Evolutionary conservation across 2,797 vertebrate genomes (phyloP), one percentile per base, ranked within the genome.

Genomic region (Lateolabrax maculatus): DNA sequence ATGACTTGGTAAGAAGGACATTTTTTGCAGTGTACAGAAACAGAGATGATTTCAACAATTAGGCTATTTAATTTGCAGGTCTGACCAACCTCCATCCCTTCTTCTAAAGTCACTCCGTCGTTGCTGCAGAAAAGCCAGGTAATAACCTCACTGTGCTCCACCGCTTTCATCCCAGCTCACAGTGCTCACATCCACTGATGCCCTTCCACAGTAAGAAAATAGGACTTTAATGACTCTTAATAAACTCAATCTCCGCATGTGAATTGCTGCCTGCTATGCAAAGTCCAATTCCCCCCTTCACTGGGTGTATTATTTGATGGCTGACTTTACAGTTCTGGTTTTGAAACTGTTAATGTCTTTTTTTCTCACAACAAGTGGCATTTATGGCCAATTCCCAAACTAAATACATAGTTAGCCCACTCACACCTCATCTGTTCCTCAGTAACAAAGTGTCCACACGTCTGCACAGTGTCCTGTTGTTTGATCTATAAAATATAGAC

Each of bases 171-270:
- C 60, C 44, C 51, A 18, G 49, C 66, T 41, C 66, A 15, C 31
- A 29, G 6, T 2, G 31, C 64, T 84, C 44, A 70, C 41, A 37
- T 58, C 41, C 44, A 25, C 57, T 4, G 43, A 58, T 3, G 27
- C 29, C 0, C 0, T 11, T 37, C 55, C 25, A 57, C 56, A 48
- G 68, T 3, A 5, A 71, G 25, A 37, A 70, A 78, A 64, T 43
- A 46, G 18, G 13, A 29, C 68, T 73, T 75, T 75, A 89, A 85
- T 83, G 72, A 68, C 78, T 58, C 62, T 64, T 86, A 90, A 87
- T 84, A 36, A 77, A 52, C 74, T 78, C 48, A 4, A 5, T 65
- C 61, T 62, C 73, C 63, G 60, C 74, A 52, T 67, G 58, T 12
- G 51, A 80, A 83, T 77, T 1, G 1, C 62, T 27, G 46, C 78